phyloP scores from a whole-genome alignment of 1,140 invertebrate genomes.

The Bombus cullumanus region DNA sequence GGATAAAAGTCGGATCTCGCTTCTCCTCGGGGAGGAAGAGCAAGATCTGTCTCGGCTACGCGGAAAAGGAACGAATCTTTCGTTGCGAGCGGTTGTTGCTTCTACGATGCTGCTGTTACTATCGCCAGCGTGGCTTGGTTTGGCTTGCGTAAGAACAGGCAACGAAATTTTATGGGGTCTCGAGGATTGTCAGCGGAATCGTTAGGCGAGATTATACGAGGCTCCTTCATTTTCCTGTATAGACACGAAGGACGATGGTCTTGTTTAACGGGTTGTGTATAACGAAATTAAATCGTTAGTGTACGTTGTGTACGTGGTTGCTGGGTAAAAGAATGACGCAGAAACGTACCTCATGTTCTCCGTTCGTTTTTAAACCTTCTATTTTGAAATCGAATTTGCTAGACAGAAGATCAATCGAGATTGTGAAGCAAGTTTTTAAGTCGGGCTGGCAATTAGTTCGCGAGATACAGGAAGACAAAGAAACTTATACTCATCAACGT shows the following conservation, averaged over 20 bases:
- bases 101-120: background rate
- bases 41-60: conserved; percentile 9
- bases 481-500: no score
- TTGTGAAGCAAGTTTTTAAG: no score
- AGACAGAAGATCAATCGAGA: no score
- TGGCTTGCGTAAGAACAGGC: conserved; percentile 51
- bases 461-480: no score
- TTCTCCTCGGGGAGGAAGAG: conserved; percentile 56
- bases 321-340: background rate
- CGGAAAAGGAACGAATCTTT: conserved; percentile 57
- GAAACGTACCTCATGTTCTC: no score
- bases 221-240: background rate
- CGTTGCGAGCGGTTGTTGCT: conserved; percentile 3
- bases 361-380: no score
- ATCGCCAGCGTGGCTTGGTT: background rate
- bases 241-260: background rate
- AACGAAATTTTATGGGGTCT: conserved; percentile 24
- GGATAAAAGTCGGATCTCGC: conserved; percentile 67
- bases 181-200: conserved; percentile 29
- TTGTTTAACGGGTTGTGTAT: background rate
- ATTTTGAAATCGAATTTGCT: no score
- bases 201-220: conserved; percentile 43
- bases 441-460: no score
- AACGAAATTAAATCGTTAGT: no score
- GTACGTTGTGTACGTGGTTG: background rate